Base-by-base conservation (phyloP, 2,888 invertebrate species). In the Agrilus biguttatus region DNA sequence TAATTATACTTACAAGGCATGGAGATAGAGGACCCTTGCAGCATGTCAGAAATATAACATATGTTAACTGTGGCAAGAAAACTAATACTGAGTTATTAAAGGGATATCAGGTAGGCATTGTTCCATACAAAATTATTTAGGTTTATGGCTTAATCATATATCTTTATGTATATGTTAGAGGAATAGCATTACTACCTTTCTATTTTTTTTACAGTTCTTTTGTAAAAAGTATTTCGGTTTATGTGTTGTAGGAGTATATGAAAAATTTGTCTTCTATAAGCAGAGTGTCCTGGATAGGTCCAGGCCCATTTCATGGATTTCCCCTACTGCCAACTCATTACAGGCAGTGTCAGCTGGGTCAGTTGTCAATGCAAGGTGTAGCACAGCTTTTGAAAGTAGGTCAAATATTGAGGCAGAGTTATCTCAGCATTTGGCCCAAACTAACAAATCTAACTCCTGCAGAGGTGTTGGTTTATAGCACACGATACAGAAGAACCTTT, bases 1-100 rank as follows among this genome's bases (percentile, higher is more conserved):
- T 85, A 3, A 61, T 89, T 35, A 71, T 88, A 40, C 69, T 91
- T 39, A 80, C 88, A 5, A 72, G 93, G 13, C 93, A 93, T 60
- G 93, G 93, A 0, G 92, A 92, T 61, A 71, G 93, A 39, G 89
- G 91, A 0, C 87, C 92, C 0, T 70, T 93, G 48, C 82, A 86
- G 8, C 85, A 88, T 58, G 76, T 93, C 1, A 75, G 80, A 41
- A 84, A 83, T 45, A 81, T 87, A 34, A 79, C 82, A 40, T 74
- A 74, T 41, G 72, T 92, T 14, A 82, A 87, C 48, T 93, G 92
- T 62, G 81, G 81, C 35, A 28, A 28, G 19, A 69, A 59, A 21
- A 51, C 56, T 23, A 57, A 61, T 44, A 60, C 54, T n/a, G 55
- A 58, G 36, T 47, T 62, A 39, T 52, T 67, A 44, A 55, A 53